These are phyloP conservation scores for Tachina grossa DNA, from an alignment of 2,888 invertebrate species.

Conservation along the genomic window DNA sequence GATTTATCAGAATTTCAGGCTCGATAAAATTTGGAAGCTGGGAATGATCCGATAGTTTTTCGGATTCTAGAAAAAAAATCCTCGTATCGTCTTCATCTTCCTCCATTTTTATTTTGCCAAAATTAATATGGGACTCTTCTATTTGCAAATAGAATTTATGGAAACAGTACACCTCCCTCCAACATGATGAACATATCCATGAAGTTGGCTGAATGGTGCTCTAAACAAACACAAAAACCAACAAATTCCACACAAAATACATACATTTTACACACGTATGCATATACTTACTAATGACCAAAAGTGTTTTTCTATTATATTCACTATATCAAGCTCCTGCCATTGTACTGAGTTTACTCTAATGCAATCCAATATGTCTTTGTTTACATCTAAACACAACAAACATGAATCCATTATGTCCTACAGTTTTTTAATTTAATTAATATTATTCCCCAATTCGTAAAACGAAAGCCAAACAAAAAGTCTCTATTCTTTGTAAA, in stretches of 20 bases:
- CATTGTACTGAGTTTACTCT: constrained; percentile 35
- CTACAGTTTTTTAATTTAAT: not conserved
- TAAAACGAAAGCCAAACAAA: too few relatives aligned
- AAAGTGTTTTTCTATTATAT: constrained; percentile 45
- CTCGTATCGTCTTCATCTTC: not conserved
- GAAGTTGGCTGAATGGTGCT: not conserved
- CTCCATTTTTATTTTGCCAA: constrained; percentile 46
- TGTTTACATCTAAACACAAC: constrained; percentile 60
- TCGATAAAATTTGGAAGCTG: not conserved
- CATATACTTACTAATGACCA: constrained; percentile 46
- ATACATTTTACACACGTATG: not conserved
- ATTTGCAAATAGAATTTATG: constrained; percentile 57
- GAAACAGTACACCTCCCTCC: constrained; percentile 40
- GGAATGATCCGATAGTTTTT: constrained; percentile 15
- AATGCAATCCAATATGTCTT: constrained; percentile 40
- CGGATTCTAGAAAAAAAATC: constrained; percentile 28
- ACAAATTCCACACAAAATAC: too few relatives aligned
- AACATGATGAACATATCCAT: constrained; percentile 48
- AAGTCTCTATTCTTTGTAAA: too few relatives aligned
- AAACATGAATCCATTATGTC: constrained; percentile 32
- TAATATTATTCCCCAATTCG: too few relatives aligned
- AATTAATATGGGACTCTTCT: constrained; percentile 50
- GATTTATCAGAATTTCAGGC: not conserved
- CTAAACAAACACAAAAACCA: not conserved
- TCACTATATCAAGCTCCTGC: constrained; percentile 41